Evolutionary conservation across 2,888 invertebrate species (phyloP), one percentile per base, ranked within the genome.

Genomic region (Cenopis cana): DNA sequence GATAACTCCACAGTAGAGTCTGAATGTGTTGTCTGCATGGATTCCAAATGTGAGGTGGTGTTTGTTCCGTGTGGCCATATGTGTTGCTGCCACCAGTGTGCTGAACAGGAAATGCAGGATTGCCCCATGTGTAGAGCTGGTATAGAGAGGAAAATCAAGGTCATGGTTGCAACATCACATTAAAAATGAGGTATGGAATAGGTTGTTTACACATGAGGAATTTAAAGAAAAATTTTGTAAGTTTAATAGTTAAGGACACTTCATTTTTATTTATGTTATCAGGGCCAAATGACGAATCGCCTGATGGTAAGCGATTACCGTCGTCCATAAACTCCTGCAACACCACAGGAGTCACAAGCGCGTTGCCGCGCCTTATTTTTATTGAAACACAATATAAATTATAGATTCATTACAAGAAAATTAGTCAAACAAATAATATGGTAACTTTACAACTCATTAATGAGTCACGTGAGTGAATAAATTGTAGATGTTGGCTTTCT

Each of bases 21-120:
- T 10, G 98, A 98, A 90, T 98, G 98, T 93, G 96, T 97, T 49
- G 94, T 98, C 78, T 98, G 98, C 85, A 95, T 98, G 95, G 97
- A 97, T 87, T 89, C 92, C 76, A 94, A 93, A 85, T 89, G 90
- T 78, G 95, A 96, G 85, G 94, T 97, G 65, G 96, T 98, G 81
- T 97, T 97, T 93, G 94, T 98, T 78, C 97, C 97, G 68, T 98
- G 98, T 85, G 98, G 98, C 69, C 98, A 98, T 87, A 95, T 97
- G 83, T 98, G 98, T 84, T 96, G 96, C 84, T 98, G 98, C 87
- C 87, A 94, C 65, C 84, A 87, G 64, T 98, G 98, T 90, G 95
- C 96, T 61, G 85, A 88, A 74, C 90, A 91, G 78, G 89, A 94
- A 29, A 88, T 97, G 70, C 84, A 86, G 1, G 90, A 90, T 73